These are phyloP conservation scores for Abramis brama DNA, from an alignment of 2,113 vertebrate genomes.

Conservation along the genomic window DNA sequence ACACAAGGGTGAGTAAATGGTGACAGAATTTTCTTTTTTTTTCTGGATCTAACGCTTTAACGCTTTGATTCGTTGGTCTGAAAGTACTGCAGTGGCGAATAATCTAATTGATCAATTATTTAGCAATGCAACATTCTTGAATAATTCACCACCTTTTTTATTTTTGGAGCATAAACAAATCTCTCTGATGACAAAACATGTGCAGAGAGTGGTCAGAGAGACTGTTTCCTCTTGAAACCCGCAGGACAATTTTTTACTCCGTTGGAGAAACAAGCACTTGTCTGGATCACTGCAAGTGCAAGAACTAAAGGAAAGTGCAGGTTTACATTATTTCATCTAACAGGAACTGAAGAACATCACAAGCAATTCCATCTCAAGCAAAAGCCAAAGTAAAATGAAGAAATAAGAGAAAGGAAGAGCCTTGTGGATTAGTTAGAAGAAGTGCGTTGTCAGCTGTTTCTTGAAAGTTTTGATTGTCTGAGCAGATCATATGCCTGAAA, in stretches of 20 bases:
- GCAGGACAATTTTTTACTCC: slow-evolving; percentile 39
- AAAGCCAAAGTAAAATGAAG: background rate
- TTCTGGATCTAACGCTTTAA: background rate
- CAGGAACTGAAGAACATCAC: background rate
- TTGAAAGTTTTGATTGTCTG: background rate
- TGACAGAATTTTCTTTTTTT: background rate
- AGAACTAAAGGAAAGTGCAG: slow-evolving; percentile 44
- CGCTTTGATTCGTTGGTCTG: slow-evolving; percentile 36
- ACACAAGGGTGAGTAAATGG: background rate
- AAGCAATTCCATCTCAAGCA: background rate
- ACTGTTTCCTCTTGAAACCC: slow-evolving; percentile 1
- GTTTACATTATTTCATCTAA: background rate
- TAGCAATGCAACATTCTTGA: slow-evolving; percentile 61
- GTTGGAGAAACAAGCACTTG: slow-evolving; percentile 58
- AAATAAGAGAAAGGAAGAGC: background rate
- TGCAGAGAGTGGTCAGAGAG: slow-evolving; percentile 9
- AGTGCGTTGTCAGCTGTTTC: background rate
- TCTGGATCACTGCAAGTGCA: slow-evolving; percentile 55
- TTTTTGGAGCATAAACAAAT: slow-evolving; percentile 35
- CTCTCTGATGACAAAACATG: background rate
- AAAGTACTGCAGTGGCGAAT: slow-evolving; percentile 49
- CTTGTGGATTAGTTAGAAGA: background rate
- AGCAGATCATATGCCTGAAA: background rate
- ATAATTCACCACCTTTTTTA: slow-evolving; percentile 67
- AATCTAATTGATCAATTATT: slow-evolving; percentile 71